These are phyloP conservation scores for Galemys pyrenaicus DNA, from an alignment of 2,113 vertebrate species.

Conservation along the genomic window DNA sequence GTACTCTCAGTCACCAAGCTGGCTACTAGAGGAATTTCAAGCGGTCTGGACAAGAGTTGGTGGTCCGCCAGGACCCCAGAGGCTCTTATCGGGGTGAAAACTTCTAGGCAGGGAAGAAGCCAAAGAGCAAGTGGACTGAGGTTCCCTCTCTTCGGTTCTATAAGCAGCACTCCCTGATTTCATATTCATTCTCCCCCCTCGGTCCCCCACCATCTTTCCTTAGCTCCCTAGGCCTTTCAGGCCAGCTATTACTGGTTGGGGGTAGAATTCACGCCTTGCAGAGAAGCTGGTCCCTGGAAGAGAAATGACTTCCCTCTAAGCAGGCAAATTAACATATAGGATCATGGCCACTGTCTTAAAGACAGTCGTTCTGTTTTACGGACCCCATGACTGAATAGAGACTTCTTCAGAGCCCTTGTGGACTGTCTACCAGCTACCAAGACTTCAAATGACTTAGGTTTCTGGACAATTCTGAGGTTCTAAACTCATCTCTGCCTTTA, in stretches of 20 bases:
- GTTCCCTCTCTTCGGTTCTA: not conserved
- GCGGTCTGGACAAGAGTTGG: not conserved
- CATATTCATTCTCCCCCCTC: fast-evolving
- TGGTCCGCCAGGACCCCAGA: not conserved
- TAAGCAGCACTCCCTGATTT: not conserved
- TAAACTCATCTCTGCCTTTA: not conserved
- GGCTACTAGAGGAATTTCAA: not conserved
- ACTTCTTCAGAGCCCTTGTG: not conserved
- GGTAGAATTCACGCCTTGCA: not conserved
- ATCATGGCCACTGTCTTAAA: fast-evolving
- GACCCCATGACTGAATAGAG: not conserved
- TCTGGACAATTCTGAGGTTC: not conserved
- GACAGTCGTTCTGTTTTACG: not conserved
- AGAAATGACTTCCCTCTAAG: not conserved
- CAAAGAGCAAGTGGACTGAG: not conserved
- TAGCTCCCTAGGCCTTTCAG: fast-evolving
- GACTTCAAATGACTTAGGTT: not conserved
- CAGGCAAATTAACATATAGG: not conserved
- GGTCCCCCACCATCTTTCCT: not conserved
- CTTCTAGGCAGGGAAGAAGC: not conserved
- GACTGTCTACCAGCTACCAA: not conserved
- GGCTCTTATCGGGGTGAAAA: not conserved
- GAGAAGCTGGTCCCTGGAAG: not conserved
- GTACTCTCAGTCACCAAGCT: not conserved
- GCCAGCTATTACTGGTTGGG: not conserved